Percentiles rank a stretch among this genome's conserved stretches.
Evolutionary conservation across 2,797 vertebrate genomes (phyloP).

Genomic region (Myiotriccus ornatus): DNA sequence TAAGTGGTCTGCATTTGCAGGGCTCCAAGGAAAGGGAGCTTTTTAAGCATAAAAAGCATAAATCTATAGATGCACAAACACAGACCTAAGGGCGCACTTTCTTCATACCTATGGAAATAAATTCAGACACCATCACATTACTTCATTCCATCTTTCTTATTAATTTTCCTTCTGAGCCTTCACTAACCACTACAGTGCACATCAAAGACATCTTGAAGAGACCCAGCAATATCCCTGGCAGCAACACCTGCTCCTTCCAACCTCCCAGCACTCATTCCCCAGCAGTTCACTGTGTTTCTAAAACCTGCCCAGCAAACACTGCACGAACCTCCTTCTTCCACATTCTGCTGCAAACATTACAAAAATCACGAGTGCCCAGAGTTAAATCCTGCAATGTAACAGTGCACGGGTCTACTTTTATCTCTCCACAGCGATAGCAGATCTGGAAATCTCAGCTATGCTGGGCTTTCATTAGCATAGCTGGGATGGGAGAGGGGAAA

Average conservation of each 20-base stretch:
- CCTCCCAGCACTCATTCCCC: background rate
- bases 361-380: background rate
- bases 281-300: background rate
- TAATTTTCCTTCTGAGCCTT: background rate
- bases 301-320: background rate
- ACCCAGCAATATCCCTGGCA: background rate
- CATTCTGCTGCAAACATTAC: background rate
- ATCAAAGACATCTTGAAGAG: conserved; percentile 12
- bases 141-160: background rate
- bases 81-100: background rate
- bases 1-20: background rate
- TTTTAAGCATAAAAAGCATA: background rate
- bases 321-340: background rate
- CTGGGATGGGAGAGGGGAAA: background rate
- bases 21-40: background rate
- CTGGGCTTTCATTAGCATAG: conserved; percentile 5
- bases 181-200: background rate
- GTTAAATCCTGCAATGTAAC: background rate
- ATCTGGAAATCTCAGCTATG: conserved; percentile 33
- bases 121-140: background rate
- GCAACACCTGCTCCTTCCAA: conserved; percentile 40
- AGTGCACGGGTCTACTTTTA: background rate
- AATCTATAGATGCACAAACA: background rate
- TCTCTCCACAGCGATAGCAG: background rate
- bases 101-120: background rate